These are phyloP conservation scores for Indicator maculatus DNA, from an alignment of 2,113 vertebrate genomes.

Conservation along the genomic window DNA sequence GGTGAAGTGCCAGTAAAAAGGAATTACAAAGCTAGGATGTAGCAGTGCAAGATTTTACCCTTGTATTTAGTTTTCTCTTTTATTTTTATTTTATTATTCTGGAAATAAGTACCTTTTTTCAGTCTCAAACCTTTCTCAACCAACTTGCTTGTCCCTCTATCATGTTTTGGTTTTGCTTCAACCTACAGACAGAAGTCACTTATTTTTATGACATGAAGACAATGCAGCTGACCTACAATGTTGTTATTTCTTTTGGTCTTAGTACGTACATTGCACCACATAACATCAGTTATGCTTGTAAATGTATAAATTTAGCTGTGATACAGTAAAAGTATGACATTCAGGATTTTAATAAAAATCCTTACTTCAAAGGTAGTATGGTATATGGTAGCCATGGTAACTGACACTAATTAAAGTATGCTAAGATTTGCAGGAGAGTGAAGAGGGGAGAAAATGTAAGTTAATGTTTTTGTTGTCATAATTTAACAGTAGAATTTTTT, in stretches of 20 bases:
- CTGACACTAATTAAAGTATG: conserved; percentile 51
- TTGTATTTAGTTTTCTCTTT: not conserved
- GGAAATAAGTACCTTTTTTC: not conserved
- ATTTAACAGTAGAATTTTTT: not conserved
- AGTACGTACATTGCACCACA: not conserved
- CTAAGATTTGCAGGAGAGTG: conserved; percentile 19
- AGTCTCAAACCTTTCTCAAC: not conserved
- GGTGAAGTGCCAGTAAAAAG: not conserved
- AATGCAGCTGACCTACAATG: not conserved
- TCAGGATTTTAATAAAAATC: conserved; percentile 22
- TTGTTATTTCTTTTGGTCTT: not conserved
- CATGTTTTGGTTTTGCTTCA: not conserved
- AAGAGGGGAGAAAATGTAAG: not conserved
- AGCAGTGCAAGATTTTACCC: not conserved
- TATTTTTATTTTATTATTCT: not conserved
- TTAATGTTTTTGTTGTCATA: conserved; percentile 14
- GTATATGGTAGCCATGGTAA: conserved; percentile 58
- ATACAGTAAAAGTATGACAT: not conserved
- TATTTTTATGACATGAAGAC: not conserved
- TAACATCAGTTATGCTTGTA: not conserved
- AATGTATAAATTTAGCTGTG: not conserved
- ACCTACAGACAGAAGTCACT: not conserved
- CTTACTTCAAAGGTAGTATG: conserved; percentile 7
- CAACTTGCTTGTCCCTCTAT: not conserved
- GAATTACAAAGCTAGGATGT: not conserved